Evolutionary conservation across 2,113 vertebrate species (phyloP).

Genomic region (Saguinus midas): DNA sequence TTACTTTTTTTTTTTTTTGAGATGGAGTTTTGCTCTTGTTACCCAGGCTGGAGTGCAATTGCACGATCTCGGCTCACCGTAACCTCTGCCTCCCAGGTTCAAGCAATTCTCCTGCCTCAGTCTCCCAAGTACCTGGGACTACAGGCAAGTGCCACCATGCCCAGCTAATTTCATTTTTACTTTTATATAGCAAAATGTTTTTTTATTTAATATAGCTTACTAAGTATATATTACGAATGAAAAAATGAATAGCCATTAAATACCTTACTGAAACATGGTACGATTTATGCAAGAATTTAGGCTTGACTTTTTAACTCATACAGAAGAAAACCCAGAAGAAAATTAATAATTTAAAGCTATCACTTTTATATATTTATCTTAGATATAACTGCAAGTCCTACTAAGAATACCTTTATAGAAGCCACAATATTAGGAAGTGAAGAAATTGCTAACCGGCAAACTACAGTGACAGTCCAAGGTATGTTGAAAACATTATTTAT

Average conservation of each 20-base stretch:
- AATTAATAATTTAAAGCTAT: not conserved
- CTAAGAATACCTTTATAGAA: not conserved
- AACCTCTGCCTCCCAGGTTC: too few species aligned
- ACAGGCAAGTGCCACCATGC: too few species aligned
- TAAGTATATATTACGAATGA: not conserved
- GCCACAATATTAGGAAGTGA: not conserved
- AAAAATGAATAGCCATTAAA: not conserved
- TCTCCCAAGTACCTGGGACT: too few species aligned
- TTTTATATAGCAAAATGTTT: too few species aligned
- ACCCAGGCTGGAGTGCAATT: too few species aligned
- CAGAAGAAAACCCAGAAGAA: not conserved
- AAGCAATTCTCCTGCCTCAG: too few species aligned
- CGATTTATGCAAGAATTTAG: not conserved
- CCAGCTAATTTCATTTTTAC: too few species aligned
- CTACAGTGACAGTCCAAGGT: not conserved
- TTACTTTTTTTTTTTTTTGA: too few species aligned
- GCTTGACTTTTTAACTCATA: not conserved
- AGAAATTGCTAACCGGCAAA: not conserved
- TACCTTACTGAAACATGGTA: not conserved
- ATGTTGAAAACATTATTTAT: not conserved
- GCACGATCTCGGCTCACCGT: accelerated
- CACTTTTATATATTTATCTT: not conserved
- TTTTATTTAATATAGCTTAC: too few species aligned
- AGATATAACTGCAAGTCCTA: not conserved
- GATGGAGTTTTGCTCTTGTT: too few species aligned